Evolutionary conservation across 2,113 vertebrate genomes (phyloP).

Genomic region (Dunckerocampus dactyliophorus): DNA sequence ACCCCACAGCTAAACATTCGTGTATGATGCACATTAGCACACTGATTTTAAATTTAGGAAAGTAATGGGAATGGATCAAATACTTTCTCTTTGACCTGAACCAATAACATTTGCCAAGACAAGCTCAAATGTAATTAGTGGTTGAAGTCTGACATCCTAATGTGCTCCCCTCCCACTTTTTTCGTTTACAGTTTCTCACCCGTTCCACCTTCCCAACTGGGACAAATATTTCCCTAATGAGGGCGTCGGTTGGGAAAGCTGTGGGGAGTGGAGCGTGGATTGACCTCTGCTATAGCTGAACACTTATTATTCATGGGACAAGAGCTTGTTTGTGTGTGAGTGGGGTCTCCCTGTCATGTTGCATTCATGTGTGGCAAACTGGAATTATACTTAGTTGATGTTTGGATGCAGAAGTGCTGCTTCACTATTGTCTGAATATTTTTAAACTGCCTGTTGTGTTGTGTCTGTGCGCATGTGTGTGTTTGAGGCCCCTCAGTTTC

Average conservation of each 20-base stretch:
- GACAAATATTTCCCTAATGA: conserved; percentile 96
- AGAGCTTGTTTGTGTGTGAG: conserved; percentile 75
- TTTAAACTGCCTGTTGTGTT: conserved; percentile 23
- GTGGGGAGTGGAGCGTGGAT: conserved; percentile 85
- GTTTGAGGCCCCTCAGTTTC: conserved; percentile 62
- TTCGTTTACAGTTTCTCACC: conserved; percentile 43
- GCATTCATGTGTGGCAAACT: neutral
- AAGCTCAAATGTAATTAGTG: conserved; percentile 24
- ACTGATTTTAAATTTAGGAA: no score
- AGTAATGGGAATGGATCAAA: neutral
- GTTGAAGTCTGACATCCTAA: conserved; percentile 21
- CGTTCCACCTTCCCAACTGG: conserved; percentile 57
- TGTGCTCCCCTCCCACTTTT: conserved; percentile 28
- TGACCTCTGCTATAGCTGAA: conserved; percentile 87
- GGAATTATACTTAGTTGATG: conserved; percentile 15
- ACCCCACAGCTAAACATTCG: no score
- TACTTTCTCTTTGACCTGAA: no score
- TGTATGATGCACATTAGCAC: no score
- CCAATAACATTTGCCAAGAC: neutral
- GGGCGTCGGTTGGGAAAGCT: conserved; percentile 80
- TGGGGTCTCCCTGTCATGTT: neutral
- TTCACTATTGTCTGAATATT: conserved; percentile 19
- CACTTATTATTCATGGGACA: conserved; percentile 83
- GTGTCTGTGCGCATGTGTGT: conserved; percentile 17
- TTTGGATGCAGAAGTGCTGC: conserved; percentile 16